These are phyloP conservation scores for Anas platyrhynchos DNA, from an alignment of 2,113 vertebrate genomes.

Conservation along the genomic window DNA sequence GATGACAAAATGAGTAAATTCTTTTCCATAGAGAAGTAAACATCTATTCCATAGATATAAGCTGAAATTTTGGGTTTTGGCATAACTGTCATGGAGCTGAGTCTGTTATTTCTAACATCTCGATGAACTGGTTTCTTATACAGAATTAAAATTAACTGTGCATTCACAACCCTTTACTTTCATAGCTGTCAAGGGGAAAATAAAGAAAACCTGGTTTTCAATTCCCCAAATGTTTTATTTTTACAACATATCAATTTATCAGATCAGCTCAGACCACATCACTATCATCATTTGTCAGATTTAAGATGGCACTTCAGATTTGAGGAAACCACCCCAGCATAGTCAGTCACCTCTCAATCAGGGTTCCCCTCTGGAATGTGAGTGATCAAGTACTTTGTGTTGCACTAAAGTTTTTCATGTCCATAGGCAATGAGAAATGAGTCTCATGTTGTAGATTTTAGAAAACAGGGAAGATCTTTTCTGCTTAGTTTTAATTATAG, in stretches of 20 bases:
- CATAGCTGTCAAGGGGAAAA: neutral
- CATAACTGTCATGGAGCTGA: neutral
- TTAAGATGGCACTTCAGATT: neutral
- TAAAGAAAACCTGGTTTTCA: neutral
- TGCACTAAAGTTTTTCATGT: neutral
- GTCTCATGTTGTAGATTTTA: neutral
- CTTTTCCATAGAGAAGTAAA: slow-evolving; percentile 17
- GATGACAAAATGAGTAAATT: slow-evolving; percentile 11
- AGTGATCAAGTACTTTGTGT: neutral
- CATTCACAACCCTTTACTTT: neutral
- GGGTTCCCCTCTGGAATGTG: neutral
- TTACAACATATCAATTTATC: neutral
- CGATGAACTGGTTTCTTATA: neutral
- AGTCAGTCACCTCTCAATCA: neutral
- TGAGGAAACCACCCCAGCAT: neutral
- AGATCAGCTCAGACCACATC: neutral
- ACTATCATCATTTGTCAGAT: neutral
- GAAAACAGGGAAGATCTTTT: neutral
- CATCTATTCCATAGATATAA: neutral
- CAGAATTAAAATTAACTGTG: neutral
- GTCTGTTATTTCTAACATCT: neutral
- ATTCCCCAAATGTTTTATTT: neutral
- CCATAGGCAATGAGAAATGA: neutral
- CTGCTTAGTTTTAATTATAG: neutral
- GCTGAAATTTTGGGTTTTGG: slow-evolving; percentile 23